Conservation (phyloP, 1,140 invertebrate genomes). For the Platyscapa corneri region DNA sequence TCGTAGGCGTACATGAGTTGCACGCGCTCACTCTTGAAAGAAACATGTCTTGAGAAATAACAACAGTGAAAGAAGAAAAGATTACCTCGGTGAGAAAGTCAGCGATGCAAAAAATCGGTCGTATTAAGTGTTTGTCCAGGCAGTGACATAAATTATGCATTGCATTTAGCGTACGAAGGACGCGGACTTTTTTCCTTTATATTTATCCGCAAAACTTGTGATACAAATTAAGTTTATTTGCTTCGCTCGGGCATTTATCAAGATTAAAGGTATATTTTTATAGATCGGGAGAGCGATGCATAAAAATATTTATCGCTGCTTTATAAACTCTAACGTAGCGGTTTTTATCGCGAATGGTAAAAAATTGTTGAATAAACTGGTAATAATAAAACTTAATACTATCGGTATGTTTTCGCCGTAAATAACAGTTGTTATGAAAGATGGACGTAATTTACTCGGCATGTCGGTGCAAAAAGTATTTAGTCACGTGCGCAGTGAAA, state of each 20-base stretch:
- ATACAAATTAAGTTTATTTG: too few relatives aligned
- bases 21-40: too few relatives aligned
- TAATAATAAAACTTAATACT: too few relatives aligned
- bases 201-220: too few relatives aligned
- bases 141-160: background rate
- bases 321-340: too few relatives aligned
- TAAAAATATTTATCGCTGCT: too few relatives aligned
- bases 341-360: too few relatives aligned
- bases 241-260: too few relatives aligned
- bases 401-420: background rate
- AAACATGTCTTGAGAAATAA: background rate
- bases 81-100: background rate
- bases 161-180: background rate
- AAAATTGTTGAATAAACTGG: too few relatives aligned
- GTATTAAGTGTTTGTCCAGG: background rate
- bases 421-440: background rate
- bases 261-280: too few relatives aligned
- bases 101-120: background rate
- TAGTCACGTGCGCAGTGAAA: background rate
- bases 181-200: too few relatives aligned
- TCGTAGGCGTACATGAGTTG: background rate
- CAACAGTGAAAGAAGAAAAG: background rate
- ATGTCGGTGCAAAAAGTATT: background rate
- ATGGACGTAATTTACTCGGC: background rate
- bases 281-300: too few relatives aligned